phyloP scores from a whole-genome alignment of 2,888 invertebrate genomes.

The Lamellibrachia satsuma region DNA sequence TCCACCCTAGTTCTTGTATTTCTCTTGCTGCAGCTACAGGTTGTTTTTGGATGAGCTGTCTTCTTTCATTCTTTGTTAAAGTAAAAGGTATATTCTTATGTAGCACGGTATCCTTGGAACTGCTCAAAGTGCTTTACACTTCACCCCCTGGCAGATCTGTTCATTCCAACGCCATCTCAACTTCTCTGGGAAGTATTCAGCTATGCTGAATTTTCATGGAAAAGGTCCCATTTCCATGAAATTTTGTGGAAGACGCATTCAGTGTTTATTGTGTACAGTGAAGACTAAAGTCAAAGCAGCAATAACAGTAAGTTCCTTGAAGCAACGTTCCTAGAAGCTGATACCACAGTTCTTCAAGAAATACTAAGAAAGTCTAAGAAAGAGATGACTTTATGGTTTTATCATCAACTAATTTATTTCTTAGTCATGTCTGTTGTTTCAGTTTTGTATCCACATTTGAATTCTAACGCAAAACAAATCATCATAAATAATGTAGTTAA shows the following conservation, averaged over 20 bases:
- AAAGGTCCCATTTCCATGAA: too few species aligned
- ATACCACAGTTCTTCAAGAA: neutral
- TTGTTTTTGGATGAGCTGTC: too few species aligned
- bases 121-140: too few species aligned
- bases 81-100: neutral
- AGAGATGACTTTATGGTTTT: neutral
- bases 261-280: neutral
- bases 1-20: neutral
- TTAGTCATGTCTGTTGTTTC: constrained; percentile 9
- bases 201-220: too few species aligned
- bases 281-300: neutral
- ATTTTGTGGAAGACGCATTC: neutral
- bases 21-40: neutral
- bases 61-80: neutral
- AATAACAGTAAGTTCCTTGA: neutral
- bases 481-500: neutral
- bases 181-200: too few species aligned
- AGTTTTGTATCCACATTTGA: neutral
- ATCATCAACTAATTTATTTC: neutral
- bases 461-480: neutral
- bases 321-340: neutral
- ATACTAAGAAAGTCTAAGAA: neutral
- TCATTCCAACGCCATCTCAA: too few species aligned
- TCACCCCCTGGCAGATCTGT: too few species aligned
- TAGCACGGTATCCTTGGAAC: too few species aligned